A percentile compares a stretch with the other conserved stretches of the same genome.
phyloP scores from a whole-genome alignment of 2,113 vertebrate genomes.

The Sula dactylatra region DNA sequence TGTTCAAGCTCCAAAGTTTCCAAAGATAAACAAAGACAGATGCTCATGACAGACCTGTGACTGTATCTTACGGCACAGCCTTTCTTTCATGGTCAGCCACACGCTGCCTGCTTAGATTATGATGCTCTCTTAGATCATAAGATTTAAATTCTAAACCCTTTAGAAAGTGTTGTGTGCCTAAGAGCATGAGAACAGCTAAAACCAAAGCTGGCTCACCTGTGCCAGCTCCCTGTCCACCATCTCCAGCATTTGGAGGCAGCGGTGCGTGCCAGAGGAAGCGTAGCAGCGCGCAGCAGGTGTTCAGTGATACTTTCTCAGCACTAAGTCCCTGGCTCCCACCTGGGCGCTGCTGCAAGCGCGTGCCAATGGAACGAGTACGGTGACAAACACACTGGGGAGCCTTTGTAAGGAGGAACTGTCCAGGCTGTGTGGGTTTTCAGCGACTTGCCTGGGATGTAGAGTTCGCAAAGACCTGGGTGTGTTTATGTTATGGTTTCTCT shows the following conservation, averaged over 20 bases:
- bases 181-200: neutral
- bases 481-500: neutral
- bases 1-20: neutral
- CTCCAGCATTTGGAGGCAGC: neutral
- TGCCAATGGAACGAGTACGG: neutral
- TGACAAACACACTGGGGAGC: neutral
- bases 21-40: neutral
- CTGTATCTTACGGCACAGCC: neutral
- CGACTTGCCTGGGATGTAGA: neutral
- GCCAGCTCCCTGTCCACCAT: neutral
- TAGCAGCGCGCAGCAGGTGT: neutral
- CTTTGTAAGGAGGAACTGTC: neutral
- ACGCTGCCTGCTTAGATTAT: neutral
- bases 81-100: neutral
- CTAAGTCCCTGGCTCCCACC: neutral
- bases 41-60: neutral
- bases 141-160: neutral
- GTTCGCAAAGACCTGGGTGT: neutral
- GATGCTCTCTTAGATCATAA: neutral
- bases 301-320: neutral
- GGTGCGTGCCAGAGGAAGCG: neutral
- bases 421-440: neutral
- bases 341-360: fast-evolving
- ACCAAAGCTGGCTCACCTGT: neutral
- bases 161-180: neutral